Base-by-base conservation (phyloP, 2,113 vertebrate species). In the Ascaphus truei region DNA sequence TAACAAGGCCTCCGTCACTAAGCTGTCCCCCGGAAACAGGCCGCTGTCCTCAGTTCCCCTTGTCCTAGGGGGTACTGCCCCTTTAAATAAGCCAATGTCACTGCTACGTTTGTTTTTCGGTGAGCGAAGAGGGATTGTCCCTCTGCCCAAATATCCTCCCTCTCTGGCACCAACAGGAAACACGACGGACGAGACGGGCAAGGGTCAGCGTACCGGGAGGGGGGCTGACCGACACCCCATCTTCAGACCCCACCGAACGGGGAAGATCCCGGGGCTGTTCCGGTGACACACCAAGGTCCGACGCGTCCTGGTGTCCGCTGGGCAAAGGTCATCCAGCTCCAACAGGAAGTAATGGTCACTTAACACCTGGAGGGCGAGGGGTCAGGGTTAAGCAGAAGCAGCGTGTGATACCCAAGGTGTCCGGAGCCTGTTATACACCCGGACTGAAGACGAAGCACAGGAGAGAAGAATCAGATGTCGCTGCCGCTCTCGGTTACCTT, bases 201-300 rank as follows among this genome's bases (percentile, higher is more conserved):
- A n/a, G n/a, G n/a, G 41, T 3, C 23, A 51, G 34, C 75, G 1
- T 53, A 99, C 97, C 97, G 84, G 89, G 88, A 13, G 97, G 96
- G 1, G 95, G 89, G 58, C 79, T 90, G 75, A 98, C 91, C 45
- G 91, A 84, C 56, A 97, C 7, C 95, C 94, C 0, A 96, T 96
- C 86, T 97, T 98, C 12, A 94, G 88, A 82, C 95, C 90, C 96
- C 96, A 99, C 34, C 97, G 95, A 59, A 87, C 88, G 27, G 91
- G 82, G 86, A 96, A 80, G 79, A 92, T 86, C 10, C 88, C 85
- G 60, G 85, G 73, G 57, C 88, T 92, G 34, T 80, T 74, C 1
- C 79, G 71, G 23, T 91, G 89, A 8, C 88, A 87, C n/a, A 87
- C 56, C 7, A 86, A 91, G 7, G 79, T 73, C 83, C 81, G 52